Evolutionary conservation across 2,888 invertebrate species (phyloP), one percentile per base, ranked within the genome.

Genomic region (Elmis aenea): DNA sequence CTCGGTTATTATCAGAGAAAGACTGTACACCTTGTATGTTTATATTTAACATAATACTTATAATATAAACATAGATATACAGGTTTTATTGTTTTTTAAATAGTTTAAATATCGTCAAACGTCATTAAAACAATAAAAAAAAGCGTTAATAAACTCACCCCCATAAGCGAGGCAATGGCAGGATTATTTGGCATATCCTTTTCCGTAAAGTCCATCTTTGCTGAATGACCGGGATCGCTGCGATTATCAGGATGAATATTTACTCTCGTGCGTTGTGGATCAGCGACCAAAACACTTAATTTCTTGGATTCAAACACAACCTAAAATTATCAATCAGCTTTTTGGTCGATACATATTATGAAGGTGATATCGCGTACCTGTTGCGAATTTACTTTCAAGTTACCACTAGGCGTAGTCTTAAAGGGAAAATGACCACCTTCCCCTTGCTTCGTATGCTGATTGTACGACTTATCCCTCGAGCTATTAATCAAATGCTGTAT

Each of bases 261-360:
- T 5, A 83, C 76, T 61, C 77, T 75, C 4, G 81, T 79, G 54
- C 73, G 74, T 26, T 73, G 70, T 0, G 82, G 82, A 63, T 82
- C 79, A 3, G 81, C 81, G 13, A 81, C 72, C 20, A 83, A 60
- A 5, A 82, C 80, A 35, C 83, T 82, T 16, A 82, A 73, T 48
- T 79, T 80, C 40, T 79, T 76, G 2, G 80, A 77, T 60, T 81
- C 78, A 61, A 77, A 83, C 24, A 81, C 80, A 23, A 83, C 79
- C 81, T 82, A 53, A 11, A 18, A 18, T 6, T 6, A 6, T 18
- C 5, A 18, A 18, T 18, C 5, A 18, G 8, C 18, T 18, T 18
- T 18, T 5, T 18, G 18, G 18, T 8, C 18, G 8, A 18, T 18
- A 18, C 18, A 18, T 18, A 6, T 18, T 18, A 6, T 18, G n/a